Evolutionary conservation across 2,797 vertebrate genomes (phyloP).

Genomic region (Anguilla marmorata): DNA sequence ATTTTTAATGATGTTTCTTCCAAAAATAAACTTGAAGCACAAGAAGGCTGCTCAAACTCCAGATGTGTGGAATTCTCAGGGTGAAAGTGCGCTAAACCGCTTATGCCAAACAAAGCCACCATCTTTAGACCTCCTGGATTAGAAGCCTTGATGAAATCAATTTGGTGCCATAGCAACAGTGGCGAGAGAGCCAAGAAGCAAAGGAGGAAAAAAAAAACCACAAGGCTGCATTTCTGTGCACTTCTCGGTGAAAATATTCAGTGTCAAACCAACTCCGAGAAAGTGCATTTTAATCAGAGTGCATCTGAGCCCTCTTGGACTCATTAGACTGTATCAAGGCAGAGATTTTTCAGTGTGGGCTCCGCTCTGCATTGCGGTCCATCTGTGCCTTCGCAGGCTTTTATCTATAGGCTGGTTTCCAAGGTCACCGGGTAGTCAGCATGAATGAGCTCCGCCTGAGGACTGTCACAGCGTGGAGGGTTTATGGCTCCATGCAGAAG

Average conservation of each 20-base stretch:
- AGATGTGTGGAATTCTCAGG: background rate
- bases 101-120: background rate
- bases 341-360: background rate
- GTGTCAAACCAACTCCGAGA: background rate
- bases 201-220: background rate
- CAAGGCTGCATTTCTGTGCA: background rate
- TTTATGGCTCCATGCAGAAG: background rate
- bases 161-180: background rate
- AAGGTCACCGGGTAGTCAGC: slow-evolving; percentile 71
- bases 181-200: background rate
- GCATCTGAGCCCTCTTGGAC: background rate
- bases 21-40: too few species aligned
- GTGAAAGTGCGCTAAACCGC: background rate
- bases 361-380: slow-evolving; percentile 25
- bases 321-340: background rate
- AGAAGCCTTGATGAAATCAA: background rate
- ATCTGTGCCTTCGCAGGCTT: slow-evolving; percentile 45
- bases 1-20: too few species aligned
- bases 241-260: background rate
- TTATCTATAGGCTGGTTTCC: slow-evolving; percentile 57
- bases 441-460: slow-evolving; percentile 32
- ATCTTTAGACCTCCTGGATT: background rate
- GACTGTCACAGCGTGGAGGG: background rate
- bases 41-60: too few species aligned
- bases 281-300: background rate